Percentiles rank a stretch among this genome's conserved stretches.
Conservation (phyloP, 2,797 vertebrate genomes). For the Pseudochaenichthys georgianus region DNA sequence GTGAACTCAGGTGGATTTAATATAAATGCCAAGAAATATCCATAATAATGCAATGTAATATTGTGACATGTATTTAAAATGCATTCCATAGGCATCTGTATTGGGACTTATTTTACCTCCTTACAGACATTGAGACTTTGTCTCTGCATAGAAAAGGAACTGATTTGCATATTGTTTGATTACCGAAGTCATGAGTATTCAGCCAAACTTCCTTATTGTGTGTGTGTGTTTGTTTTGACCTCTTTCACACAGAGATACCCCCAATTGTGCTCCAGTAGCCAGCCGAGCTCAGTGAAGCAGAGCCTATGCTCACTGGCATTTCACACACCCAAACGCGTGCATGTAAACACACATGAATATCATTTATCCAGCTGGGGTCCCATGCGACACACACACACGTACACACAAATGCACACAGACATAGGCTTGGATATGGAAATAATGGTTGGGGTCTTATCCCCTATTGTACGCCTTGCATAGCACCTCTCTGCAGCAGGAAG, state of each 20-base stretch:
- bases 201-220: slow-evolving; percentile 78
- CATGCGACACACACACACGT: slow-evolving; percentile 57
- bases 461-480: slow-evolving; percentile 44
- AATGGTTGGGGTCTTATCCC: slow-evolving; percentile 51
- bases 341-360: slow-evolving; percentile 83
- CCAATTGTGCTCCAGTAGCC: slow-evolving; percentile 86
- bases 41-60: slow-evolving; percentile 8
- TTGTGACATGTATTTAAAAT: slow-evolving; percentile 14
- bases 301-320: slow-evolving; percentile 96
- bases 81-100: background rate
- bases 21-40: slow-evolving; percentile 56
- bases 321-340: slow-evolving; percentile 84
- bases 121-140: background rate
- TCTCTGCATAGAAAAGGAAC: slow-evolving; percentile 8
- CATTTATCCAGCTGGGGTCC: slow-evolving; percentile 78
- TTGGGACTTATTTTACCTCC: slow-evolving; percentile 1
- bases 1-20: slow-evolving; percentile 12
- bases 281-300: slow-evolving; percentile 91
- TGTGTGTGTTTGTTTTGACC: slow-evolving; percentile 68
- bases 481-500: slow-evolving; percentile 40
- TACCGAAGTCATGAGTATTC: slow-evolving; percentile 56
- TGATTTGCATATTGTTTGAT: slow-evolving; percentile 70
- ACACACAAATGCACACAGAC: slow-evolving; percentile 31
- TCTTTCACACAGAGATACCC: slow-evolving; percentile 82
- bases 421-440: slow-evolving; percentile 69